Percentiles rank a stretch among this genome's conserved stretches.
These are phyloP conservation scores for Habrosyne pyritoides DNA, from an alignment of 2,888 invertebrate genomes.

Conservation along the genomic window DNA sequence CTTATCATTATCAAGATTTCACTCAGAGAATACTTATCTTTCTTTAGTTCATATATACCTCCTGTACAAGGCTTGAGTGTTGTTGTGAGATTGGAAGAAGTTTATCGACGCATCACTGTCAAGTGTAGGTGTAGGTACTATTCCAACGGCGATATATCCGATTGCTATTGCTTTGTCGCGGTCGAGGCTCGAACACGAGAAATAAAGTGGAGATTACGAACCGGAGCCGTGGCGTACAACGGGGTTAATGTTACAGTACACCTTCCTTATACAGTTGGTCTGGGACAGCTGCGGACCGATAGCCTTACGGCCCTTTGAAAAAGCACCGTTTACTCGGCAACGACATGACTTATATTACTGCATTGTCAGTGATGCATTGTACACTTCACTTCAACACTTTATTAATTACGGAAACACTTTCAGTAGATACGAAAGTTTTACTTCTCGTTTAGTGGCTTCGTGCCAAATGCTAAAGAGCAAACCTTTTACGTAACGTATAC, in stretches of 20 bases:
- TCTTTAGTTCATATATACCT: no score
- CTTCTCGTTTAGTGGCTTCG: slow-evolving; percentile 23
- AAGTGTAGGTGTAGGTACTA: neutral
- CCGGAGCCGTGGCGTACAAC: slow-evolving; percentile 49
- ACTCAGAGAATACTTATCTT: no score
- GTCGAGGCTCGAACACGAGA: slow-evolving; percentile 23
- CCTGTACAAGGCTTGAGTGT: neutral
- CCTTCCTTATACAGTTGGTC: slow-evolving; percentile 46
- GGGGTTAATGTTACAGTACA: slow-evolving; percentile 64
- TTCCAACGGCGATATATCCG: neutral
- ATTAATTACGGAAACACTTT: slow-evolving; percentile 22
- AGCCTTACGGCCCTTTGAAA: slow-evolving; percentile 49
- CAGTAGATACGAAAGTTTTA: slow-evolving; percentile 19
- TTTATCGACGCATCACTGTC: neutral
- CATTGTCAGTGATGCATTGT: slow-evolving; percentile 5
- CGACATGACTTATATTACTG: slow-evolving; percentile 9
- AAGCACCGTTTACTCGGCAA: slow-evolving; percentile 40
- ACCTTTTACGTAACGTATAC: slow-evolving; percentile 24
- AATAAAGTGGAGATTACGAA: slow-evolving; percentile 47
- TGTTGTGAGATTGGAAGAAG: neutral
- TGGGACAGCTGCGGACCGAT: slow-evolving; percentile 34
- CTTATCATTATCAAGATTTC: neutral
- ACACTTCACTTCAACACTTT: slow-evolving; percentile 13
- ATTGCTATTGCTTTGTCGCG: slow-evolving; percentile 4
- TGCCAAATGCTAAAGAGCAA: slow-evolving; percentile 29